Evolutionary conservation across 2,797 vertebrate genomes (phyloP).

Genomic region (Pseudochirops cupreus): DNA sequence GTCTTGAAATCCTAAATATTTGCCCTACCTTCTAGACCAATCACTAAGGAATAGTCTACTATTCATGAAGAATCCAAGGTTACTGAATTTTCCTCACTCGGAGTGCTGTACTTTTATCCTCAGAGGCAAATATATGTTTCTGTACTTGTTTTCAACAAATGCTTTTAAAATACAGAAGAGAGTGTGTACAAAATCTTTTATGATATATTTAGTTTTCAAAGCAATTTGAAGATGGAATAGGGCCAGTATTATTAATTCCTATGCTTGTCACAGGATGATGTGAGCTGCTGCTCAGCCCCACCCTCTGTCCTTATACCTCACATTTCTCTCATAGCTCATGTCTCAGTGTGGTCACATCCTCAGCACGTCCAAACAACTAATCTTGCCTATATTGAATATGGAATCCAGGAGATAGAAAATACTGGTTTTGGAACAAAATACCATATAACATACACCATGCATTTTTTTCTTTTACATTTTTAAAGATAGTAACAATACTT

Average conservation of each 20-base stretch:
- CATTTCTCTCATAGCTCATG: background rate
- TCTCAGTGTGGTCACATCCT: background rate
- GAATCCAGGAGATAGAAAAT: background rate
- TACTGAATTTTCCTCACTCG: background rate
- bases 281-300: background rate
- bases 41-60: background rate
- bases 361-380: background rate
- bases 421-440: background rate
- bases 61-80: background rate
- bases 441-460: background rate
- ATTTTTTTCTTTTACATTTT: background rate
- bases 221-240: conserved; percentile 5
- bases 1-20: background rate
- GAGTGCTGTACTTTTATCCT: background rate
- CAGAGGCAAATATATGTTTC: background rate
- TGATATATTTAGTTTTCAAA: conserved; percentile 19
- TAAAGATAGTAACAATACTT: conserved; percentile 7
- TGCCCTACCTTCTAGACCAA: background rate
- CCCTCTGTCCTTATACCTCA: background rate
- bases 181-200: background rate
- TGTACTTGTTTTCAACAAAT: background rate
- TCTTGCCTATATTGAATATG: background rate
- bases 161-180: background rate
- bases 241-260: background rate
- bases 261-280: background rate